phyloP scores from a whole-genome alignment of 2,888 invertebrate species.

The Pardosa pseudoannulata region DNA sequence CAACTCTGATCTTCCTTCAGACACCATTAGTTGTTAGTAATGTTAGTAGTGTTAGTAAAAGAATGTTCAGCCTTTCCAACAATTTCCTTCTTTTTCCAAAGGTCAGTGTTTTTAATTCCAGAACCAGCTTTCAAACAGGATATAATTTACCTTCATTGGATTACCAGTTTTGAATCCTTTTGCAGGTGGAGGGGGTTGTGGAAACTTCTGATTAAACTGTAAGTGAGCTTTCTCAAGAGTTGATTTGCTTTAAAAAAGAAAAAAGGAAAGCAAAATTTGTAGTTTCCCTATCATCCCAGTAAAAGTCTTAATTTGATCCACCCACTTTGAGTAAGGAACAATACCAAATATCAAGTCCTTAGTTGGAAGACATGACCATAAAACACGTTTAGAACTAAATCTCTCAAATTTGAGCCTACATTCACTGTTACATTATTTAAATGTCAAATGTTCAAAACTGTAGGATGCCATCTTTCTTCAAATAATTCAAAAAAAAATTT shows the following conservation, averaged over 20 bases:
- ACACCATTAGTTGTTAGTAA: not conserved
- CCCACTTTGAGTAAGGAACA: too few relatives aligned
- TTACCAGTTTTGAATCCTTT: not conserved
- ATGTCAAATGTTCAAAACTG: too few relatives aligned
- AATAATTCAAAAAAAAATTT: too few relatives aligned
- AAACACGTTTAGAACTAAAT: too few relatives aligned
- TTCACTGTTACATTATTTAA: too few relatives aligned
- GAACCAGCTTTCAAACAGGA: not conserved
- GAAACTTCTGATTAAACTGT: conserved; percentile 35
- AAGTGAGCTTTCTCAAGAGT: conserved; percentile 41
- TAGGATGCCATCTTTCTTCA: too few relatives aligned
- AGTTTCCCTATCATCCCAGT: conserved; percentile 18
- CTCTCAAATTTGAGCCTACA: too few relatives aligned
- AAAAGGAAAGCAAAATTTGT: conserved; percentile 5
- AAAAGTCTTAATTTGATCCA: too few relatives aligned
- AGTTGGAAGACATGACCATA: too few relatives aligned
- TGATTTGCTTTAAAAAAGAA: conserved; percentile 37
- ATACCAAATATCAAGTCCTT: too few relatives aligned
- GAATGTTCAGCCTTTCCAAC: not conserved
- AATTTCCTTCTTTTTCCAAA: not conserved
- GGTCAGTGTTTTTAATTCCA: not conserved
- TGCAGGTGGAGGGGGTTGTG: not conserved
- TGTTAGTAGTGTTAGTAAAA: conserved; percentile 11
- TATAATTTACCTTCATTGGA: conserved; percentile 49
- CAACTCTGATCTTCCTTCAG: too few relatives aligned